Percentiles rank a stretch among this genome's conserved stretches.
Conservation (phyloP, 2,888 invertebrate species). For the Kryphioiulus occultus region DNA sequence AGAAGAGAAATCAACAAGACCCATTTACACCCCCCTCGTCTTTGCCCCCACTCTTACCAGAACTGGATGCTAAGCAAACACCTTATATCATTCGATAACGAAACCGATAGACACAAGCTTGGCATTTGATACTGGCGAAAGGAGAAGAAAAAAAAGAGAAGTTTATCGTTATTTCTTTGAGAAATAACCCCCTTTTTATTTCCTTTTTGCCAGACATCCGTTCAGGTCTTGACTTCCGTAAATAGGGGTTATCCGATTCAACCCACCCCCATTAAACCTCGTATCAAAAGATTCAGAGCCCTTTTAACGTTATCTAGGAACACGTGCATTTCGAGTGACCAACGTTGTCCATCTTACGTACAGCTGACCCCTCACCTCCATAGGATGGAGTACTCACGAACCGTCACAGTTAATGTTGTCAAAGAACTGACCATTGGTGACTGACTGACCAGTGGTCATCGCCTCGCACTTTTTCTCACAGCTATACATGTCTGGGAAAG, state of each 20-base stretch:
- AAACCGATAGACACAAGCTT: constrained; percentile 1
- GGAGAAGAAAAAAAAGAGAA: neutral
- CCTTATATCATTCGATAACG: constrained; percentile 16
- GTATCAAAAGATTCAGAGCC: neutral
- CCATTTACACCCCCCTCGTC: neutral
- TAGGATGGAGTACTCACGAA: neutral
- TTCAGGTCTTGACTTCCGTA: neutral
- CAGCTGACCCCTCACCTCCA: neutral
- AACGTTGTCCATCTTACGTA: neutral
- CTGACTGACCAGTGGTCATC: too few relatives aligned
- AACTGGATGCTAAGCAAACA: constrained; percentile 24
- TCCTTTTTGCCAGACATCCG: neutral
- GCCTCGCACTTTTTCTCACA: too few relatives aligned
- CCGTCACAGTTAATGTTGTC: neutral
- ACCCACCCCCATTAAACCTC: neutral
- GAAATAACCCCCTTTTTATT: neutral
- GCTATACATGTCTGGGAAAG: too few relatives aligned
- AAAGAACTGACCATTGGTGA: neutral
- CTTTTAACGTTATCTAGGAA: neutral
- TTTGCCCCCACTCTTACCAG: neutral
- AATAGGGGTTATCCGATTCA: neutral
- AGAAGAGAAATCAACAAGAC: neutral
- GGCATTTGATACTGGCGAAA: neutral
- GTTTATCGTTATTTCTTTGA: neutral
- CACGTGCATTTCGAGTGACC: neutral